Evolutionary conservation across 2,113 vertebrate genomes (phyloP), one percentile per base, ranked within the genome.

Genomic region (Antechinus flavipes): DNA sequence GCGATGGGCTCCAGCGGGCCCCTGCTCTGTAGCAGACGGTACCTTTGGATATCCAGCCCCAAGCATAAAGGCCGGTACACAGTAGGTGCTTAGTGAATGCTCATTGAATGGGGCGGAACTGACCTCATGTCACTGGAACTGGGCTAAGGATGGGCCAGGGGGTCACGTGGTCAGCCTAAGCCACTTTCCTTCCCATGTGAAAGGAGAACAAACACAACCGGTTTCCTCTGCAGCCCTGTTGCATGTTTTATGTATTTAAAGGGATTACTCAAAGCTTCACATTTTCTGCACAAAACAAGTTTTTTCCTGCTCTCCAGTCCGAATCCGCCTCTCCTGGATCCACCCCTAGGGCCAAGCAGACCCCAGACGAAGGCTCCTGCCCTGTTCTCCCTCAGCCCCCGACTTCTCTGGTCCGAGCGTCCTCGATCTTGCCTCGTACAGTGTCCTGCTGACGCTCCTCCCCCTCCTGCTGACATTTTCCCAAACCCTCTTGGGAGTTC

Each of bases 1-100:
- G 91, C 30, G 90, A 94, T 95, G 96, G 89, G 58, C 27, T 35
- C 35, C 68, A n/a, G 16, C 7, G 35, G 16, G 35, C 68, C n/a
- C 14, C 14, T 14, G 16, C 2, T 42, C 68, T 84, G 68, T 0
- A 76, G 35, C 68, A 22, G 68, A 84, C 2, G 16, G 68, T 22
- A 22, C 68, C n/a, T 84, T 76, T 76, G 68, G 68, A 76, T 7
- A n/a, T 1, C 61, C 35, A 76, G 35, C 35, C 5, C 35, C 68
- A n/a, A 76, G 35, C 68, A n/a, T 5, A n/a, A 16, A 7, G n/a
- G 35, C 35, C 19, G 19, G 16, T 16, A 8, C 68, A 22, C 0
- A 42, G 19, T 42, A n/a, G n/a, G 61, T 35, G 61, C 61, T 76
- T n/a, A 35, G 14, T 16, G 61, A n/a, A 76, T n/a, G 68, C n/a